These are phyloP conservation scores for Eilema griseolum DNA, from an alignment of 2,888 invertebrate genomes.

Conservation along the genomic window DNA sequence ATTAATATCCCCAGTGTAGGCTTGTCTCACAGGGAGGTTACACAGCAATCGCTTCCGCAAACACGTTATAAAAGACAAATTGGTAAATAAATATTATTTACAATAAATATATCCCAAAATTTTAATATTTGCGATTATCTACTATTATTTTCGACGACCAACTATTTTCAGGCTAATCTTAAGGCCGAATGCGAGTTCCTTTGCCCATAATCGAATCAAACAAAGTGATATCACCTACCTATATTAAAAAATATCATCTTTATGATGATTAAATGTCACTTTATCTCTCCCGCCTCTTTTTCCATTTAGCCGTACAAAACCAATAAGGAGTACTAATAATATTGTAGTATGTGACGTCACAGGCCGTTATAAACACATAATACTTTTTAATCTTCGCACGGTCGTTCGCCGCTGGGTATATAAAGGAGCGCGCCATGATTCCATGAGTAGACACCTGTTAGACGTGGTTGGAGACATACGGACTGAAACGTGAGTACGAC, in stretches of 20 bases:
- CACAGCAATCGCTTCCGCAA: too few relatives aligned
- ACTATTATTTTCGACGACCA: too few relatives aligned
- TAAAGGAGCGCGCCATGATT: conserved; percentile 34
- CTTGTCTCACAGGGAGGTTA: too few relatives aligned
- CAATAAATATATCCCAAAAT: too few relatives aligned
- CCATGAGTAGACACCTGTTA: conserved; percentile 55
- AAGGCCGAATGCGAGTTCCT: neutral
- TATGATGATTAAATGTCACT: conserved; percentile 13
- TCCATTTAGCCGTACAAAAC: conserved; percentile 18
- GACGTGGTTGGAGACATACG: conserved; percentile 40
- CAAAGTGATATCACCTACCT: neutral
- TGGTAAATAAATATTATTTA: too few relatives aligned
- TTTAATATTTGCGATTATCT: too few relatives aligned
- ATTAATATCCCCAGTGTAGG: too few relatives aligned
- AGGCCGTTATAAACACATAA: conserved; percentile 50
- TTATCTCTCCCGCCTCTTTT: conserved; percentile 16
- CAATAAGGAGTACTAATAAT: conserved; percentile 26
- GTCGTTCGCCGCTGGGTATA: conserved; percentile 47
- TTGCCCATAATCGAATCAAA: neutral
- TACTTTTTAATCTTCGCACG: conserved; percentile 52
- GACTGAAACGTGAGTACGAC: conserved; percentile 40
- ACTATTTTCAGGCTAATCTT: too few relatives aligned
- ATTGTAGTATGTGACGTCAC: conserved; percentile 30
- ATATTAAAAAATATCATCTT: neutral
- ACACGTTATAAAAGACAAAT: too few relatives aligned